A percentile compares a stretch with the other conserved stretches of the same genome.
Conservation (phyloP, 2,888 invertebrate genomes). For the Leucophora obtusa region DNA sequence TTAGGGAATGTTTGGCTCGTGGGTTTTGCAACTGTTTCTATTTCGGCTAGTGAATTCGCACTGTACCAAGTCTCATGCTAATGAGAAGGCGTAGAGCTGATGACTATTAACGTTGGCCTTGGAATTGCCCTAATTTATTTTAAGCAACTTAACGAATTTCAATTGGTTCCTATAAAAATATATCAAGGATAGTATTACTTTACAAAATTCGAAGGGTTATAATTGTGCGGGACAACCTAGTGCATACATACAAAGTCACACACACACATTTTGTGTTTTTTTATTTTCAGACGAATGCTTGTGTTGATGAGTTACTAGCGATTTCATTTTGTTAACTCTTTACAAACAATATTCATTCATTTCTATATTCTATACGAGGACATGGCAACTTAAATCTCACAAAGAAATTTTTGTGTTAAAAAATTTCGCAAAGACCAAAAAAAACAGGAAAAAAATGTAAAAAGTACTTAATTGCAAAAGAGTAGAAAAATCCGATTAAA, state of each 20-base stretch:
- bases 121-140: too few relatives aligned
- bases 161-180: too few relatives aligned
- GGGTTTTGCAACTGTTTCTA: too few relatives aligned
- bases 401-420: slow-evolving; percentile 60
- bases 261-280: background rate
- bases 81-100: too few relatives aligned
- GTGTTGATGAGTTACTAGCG: slow-evolving; percentile 44
- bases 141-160: too few relatives aligned
- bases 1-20: too few relatives aligned
- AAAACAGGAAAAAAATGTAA: slow-evolving; percentile 32
- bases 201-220: too few relatives aligned
- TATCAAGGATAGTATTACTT: too few relatives aligned
- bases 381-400: slow-evolving; percentile 56
- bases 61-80: too few relatives aligned
- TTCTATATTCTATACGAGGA: slow-evolving; percentile 39
- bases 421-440: slow-evolving; percentile 42
- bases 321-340: slow-evolving; percentile 21
- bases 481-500: slow-evolving; percentile 59
- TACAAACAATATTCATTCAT: slow-evolving; percentile 52
- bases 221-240: too few relatives aligned
- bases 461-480: slow-evolving; percentile 54
- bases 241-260: background rate
- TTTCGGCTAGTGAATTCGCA: too few relatives aligned
- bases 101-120: too few relatives aligned
- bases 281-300: slow-evolving; percentile 30